Conservation (phyloP, 2,113 vertebrate species). For the Albula goreensis region DNA sequence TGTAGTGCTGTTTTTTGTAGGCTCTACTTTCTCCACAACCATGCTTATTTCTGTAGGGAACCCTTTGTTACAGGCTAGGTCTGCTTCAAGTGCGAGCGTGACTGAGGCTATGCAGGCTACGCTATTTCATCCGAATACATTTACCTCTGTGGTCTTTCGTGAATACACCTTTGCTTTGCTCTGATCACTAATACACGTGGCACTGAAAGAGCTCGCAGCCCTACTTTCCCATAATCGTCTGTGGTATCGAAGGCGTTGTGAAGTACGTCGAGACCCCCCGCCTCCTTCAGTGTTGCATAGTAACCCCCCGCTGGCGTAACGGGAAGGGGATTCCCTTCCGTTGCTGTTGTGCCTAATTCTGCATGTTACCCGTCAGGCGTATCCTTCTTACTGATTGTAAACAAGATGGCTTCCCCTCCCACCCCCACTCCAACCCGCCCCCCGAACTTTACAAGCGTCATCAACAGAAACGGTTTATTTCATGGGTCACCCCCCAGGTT, state of each 20-base stretch:
- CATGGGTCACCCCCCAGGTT: background rate
- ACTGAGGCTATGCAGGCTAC: background rate
- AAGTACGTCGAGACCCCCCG: background rate
- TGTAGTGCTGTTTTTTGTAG: background rate
- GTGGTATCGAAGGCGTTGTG: background rate
- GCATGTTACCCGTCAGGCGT: conserved; percentile 34
- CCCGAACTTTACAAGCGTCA: conserved; percentile 7
- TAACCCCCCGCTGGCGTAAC: background rate
- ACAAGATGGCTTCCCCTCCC: background rate
- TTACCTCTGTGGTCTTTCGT: background rate
- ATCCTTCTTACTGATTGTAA: conserved; percentile 23
- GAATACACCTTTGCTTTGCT: background rate
- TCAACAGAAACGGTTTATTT: background rate
- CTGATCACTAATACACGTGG: background rate
- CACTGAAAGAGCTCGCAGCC: background rate
- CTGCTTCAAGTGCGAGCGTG: background rate
- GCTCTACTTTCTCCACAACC: background rate
- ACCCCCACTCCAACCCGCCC: too few relatives aligned
- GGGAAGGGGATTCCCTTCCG: conserved; percentile 11
- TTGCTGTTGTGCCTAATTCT: conserved; percentile 26
- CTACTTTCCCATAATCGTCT: background rate
- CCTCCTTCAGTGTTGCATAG: background rate
- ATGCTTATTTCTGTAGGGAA: background rate
- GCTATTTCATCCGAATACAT: background rate
- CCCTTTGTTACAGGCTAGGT: background rate